These are phyloP conservation scores for Nebria ingens DNA, from an alignment of 1,140 invertebrate genomes.

Conservation along the genomic window DNA sequence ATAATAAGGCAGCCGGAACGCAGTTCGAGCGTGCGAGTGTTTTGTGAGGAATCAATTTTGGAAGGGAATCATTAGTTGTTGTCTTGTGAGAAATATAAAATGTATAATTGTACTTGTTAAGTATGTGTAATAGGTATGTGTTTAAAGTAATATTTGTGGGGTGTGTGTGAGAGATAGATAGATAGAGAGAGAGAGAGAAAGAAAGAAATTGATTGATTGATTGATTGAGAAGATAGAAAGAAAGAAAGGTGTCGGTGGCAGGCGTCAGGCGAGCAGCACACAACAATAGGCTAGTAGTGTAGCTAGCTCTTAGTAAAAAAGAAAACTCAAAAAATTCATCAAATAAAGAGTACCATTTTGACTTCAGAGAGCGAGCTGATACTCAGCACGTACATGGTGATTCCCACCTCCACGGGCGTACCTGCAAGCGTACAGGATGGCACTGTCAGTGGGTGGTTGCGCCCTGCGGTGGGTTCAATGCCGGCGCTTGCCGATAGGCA, in stretches of 20 bases:
- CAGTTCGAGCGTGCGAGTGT: not conserved
- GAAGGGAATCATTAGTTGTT: not conserved
- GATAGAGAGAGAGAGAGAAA: not conserved
- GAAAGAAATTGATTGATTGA: not conserved
- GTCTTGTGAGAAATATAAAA: too few species aligned
- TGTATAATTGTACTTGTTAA: too few species aligned
- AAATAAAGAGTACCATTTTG: conserved; percentile 74
- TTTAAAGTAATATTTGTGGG: not conserved
- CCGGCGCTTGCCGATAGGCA: not conserved
- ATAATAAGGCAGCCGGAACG: not conserved
- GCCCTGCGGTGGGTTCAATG: not conserved
- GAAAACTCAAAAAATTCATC: conserved; percentile 1
- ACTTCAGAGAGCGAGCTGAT: conserved; percentile 99
- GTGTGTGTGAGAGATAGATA: not conserved
- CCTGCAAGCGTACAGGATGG: conserved; percentile 54
- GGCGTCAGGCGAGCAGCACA: conserved; percentile 8
- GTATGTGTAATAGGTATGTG: too few species aligned
- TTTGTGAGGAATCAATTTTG: not conserved
- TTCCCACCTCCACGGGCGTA: conserved; percentile 90
- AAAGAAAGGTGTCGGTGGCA: conserved; percentile 1
- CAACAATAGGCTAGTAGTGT: conserved; percentile 5
- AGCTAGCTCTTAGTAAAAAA: conserved; percentile 5
- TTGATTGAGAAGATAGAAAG: not conserved
- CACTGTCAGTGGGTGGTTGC: conserved; percentile 11
- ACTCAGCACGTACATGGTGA: conserved; percentile 97